Evolutionary conservation across 64 coral and sea anemone genomes (phyloP), one percentile per base, ranked within the genome.

Genomic region (Acropora yongei): DNA sequence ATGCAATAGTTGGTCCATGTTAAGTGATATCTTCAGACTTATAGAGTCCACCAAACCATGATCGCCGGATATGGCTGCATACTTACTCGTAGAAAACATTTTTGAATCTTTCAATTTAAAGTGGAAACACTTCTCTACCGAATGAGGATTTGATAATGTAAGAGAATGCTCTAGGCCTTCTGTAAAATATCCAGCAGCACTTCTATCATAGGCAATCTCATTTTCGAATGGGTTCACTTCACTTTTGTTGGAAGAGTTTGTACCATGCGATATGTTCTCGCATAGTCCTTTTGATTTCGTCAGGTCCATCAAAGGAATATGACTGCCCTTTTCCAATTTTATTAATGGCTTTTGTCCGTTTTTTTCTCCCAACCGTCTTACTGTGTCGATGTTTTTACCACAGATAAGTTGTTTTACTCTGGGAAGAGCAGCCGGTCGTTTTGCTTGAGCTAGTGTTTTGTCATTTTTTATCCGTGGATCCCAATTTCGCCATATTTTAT

Each of bases 31-130:
- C 20, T 67, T 19, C 9, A 44, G 11, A 83, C 20, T 83, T 67
- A 83, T 18, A 65, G 57, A 66, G 6, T 83, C 58, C 40, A 83
- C 46, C 41, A 83, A 66, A 67, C 57, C 80, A 83, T 67, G 58
- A 12, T 45, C 44, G 67, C 61, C 67, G 4, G 57, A 2, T 66
- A 65, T 10, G 8, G 6, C 16, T 18, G 42, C 51, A 45, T 83
- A 66, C 61, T 60, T 65, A 3, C 14, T 40, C 5, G 9, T 82
- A 2, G 78, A 41, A 18, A 10, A 4, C 1, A 65, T 43, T 6
- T 61, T 65, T 12, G 79, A 65, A 65, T 65, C 79, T 11, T 41
- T 16, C 12, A 81, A 5, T 83, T 65, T 83, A 1, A 67, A 66
- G 2, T 44, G 30, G 4, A 81, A 81, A 81, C 16, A 12, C 9